Base-by-base conservation (phyloP, 2,113 vertebrate genomes). In the Crotalus helleri region DNA sequence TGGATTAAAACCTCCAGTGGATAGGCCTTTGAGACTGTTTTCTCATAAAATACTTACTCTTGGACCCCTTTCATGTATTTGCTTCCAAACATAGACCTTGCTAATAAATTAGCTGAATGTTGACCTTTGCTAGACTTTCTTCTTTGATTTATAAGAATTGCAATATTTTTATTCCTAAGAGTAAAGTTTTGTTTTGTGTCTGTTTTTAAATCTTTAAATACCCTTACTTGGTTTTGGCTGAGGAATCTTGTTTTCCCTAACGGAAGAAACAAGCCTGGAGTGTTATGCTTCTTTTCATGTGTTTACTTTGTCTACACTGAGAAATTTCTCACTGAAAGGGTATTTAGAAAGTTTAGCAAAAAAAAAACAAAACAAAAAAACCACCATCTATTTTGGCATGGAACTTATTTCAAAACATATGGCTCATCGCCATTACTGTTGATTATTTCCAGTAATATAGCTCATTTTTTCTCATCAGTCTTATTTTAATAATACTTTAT, bases 131-230 rank as follows among this genome's bases (percentile, higher is more conserved):
- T 95, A 95, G 94, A 89, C 92, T 74, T 94, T 96, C 90, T 55
- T 89, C n/a, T 44, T 1, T 97, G 94, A 96, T 97, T 97, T 96
- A 95, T 93, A 81, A 91, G 93, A 94, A 94, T 49, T 94, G 94
- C 93, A 94, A 93, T 94, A 49, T 96, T 69, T 64, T 87, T 81
- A 17, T 92, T 59, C 94, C 94, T 92, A 61, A 91, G 94, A 90
- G 95, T 91, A 87, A 2, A 19, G 55, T 88, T 92, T 81, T 94
- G 93, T 87, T 91, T 95, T 93, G 89, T 94, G 59, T 74, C 26
- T 59, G 53, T 54, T 94, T 44, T 90, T 85, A 92, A 93, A 87
- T 55, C 87, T 93, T 97, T 96, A 94, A 92, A 91, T 95, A 53
- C 92, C 96, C 89, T 92, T 93, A 0, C 90, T 96, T 85, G 88